Evolutionary conservation across 2,797 vertebrate species (phyloP).

Genomic region (Phoebastria nigripes): DNA sequence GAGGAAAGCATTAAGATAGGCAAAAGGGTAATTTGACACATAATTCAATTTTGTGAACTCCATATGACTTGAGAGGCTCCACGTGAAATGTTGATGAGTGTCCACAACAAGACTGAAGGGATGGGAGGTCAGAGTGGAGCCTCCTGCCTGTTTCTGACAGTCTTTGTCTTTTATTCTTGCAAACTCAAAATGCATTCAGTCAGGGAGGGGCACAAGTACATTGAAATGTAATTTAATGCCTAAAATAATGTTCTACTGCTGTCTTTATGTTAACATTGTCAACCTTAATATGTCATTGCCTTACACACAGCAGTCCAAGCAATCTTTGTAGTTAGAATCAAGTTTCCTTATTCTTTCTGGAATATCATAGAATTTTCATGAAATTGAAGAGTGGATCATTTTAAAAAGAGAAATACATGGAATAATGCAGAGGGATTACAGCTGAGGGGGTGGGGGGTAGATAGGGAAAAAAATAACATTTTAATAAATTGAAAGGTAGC

Average conservation of each 20-base stretch:
- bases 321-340: not conserved
- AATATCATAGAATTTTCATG: not conserved
- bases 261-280: not conserved
- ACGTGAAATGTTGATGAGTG: slow-evolving; percentile 51
- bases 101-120: slow-evolving; percentile 41
- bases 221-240: slow-evolving; percentile 20
- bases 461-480: not conserved
- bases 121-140: not conserved
- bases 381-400: not conserved
- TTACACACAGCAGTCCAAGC: not conserved
- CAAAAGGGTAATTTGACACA: slow-evolving; percentile 38
- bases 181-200: not conserved
- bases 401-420: not conserved
- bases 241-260: not conserved
- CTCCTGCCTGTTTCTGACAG: not conserved
- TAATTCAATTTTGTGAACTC: slow-evolving; percentile 67
- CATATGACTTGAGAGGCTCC: slow-evolving; percentile 42
- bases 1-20: slow-evolving; percentile 15
- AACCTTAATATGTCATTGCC: slow-evolving; percentile 11
- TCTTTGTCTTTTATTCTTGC: not conserved
- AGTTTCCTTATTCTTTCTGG: not conserved
- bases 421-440: not conserved
- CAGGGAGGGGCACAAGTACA: not conserved
- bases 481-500: not conserved
- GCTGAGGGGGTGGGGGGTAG: rapidly evolving